Evolutionary conservation across 2,797 vertebrate genomes (phyloP).

Genomic region (Bradypodion pumilum): DNA sequence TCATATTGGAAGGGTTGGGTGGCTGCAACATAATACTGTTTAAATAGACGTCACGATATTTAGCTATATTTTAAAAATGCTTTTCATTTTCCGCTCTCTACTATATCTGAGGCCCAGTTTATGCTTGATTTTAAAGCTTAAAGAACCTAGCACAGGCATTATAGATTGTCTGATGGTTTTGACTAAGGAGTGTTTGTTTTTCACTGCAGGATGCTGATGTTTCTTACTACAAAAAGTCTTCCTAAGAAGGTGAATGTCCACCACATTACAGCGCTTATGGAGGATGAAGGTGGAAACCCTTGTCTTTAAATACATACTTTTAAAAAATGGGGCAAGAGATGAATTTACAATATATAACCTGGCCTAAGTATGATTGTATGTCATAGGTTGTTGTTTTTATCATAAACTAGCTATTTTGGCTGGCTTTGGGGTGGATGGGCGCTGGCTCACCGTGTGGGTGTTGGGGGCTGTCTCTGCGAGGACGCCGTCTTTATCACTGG

Average conservation of each 20-base stretch:
- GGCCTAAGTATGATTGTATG: not conserved
- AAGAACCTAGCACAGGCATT: too few relatives aligned
- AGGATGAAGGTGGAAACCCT: not conserved
- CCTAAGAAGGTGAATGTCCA: constrained; percentile 10
- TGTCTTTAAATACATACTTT: not conserved
- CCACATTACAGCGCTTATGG: not conserved
- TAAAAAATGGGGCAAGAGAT: not conserved
- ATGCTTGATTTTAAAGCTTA: not conserved
- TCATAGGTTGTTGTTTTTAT: not conserved
- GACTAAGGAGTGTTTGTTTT: constrained; percentile 37
- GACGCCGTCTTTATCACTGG: not conserved
- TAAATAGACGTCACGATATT: not conserved
- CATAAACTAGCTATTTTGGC: too few relatives aligned
- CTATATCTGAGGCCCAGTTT: too few relatives aligned
- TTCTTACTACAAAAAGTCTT: constrained; percentile 80
- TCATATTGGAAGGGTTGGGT: not conserved
- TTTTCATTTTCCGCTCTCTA: not conserved
- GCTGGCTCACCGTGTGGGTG: too few relatives aligned
- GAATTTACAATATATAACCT: not conserved
- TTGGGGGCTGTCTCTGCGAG: too few relatives aligned
- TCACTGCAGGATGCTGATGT: constrained; percentile 86
- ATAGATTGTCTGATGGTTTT: constrained; percentile 22
- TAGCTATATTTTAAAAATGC: not conserved
- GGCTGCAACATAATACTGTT: not conserved
- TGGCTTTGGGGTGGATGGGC: too few relatives aligned